These are phyloP conservation scores for Chiropotes sagulatus DNA, from an alignment of 2,797 vertebrate genomes.

Conservation along the genomic window DNA sequence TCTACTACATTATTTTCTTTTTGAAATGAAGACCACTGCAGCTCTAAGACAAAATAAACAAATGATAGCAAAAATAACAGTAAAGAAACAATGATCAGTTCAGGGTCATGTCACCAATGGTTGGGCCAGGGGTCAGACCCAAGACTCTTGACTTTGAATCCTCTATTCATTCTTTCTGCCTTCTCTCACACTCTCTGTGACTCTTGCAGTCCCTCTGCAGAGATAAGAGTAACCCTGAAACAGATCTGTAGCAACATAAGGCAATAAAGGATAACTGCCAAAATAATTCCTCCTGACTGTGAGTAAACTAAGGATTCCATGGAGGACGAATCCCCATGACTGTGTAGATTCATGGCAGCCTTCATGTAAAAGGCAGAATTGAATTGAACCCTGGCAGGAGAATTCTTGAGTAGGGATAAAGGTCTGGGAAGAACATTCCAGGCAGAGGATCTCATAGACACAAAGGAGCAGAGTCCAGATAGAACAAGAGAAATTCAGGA, in stretches of 20 bases:
- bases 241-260: background rate
- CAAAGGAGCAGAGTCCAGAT: background rate
- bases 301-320: accelerated
- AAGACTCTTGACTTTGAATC: background rate
- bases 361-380: background rate
- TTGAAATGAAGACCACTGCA: background rate
- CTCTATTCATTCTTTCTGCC: background rate
- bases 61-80: background rate
- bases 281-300: background rate
- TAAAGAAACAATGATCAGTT: background rate
- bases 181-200: background rate
- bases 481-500: background rate
- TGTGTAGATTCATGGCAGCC: no score
- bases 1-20: background rate
- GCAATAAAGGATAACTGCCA: background rate
- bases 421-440: background rate
- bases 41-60: background rate
- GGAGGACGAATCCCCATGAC: accelerated
- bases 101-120: accelerated
- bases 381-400: background rate
- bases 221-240: background rate
- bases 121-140: background rate
- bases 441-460: no score
- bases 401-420: background rate
- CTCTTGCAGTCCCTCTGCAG: background rate